phyloP scores from a whole-genome alignment of 2,888 invertebrate species.

The Pristionchus mayeri region DNA sequence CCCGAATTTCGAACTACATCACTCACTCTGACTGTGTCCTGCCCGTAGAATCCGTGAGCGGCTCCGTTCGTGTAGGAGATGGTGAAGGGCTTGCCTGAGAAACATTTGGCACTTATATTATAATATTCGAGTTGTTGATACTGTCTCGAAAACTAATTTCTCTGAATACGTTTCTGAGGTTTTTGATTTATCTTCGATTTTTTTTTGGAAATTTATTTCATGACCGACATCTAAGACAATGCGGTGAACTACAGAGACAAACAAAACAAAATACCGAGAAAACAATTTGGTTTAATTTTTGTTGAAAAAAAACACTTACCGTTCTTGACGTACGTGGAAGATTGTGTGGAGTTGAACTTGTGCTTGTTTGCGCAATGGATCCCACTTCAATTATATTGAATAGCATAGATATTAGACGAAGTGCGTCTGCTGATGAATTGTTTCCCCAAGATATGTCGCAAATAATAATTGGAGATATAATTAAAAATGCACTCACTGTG shows the following conservation, averaged over 20 bases:
- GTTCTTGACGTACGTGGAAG: constrained; percentile 87
- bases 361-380: constrained; percentile 76
- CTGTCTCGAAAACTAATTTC: no score
- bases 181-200: no score
- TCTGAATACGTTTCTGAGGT: no score
- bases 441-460: neutral
- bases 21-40: constrained; percentile 87
- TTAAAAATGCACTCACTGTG: neutral
- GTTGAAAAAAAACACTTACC: constrained; percentile 79
- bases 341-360: constrained; percentile 91
- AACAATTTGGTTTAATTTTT: no score
- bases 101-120: neutral
- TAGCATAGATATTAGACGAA: no score
- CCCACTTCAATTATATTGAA: constrained; percentile 5
- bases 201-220: no score
- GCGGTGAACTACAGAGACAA: no score
- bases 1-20: no score
- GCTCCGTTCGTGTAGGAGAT: constrained; percentile 93
- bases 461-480: no score
- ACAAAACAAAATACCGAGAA: no score
- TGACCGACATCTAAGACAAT: no score
- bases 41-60: constrained; percentile 92
- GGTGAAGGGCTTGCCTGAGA: constrained; percentile 83
- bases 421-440: no score
- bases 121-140: neutral